Percentiles rank a stretch among this genome's conserved stretches.
These are phyloP conservation scores for Eulemur rubriventer DNA, from an alignment of 2,797 vertebrate species.

Conservation along the genomic window DNA sequence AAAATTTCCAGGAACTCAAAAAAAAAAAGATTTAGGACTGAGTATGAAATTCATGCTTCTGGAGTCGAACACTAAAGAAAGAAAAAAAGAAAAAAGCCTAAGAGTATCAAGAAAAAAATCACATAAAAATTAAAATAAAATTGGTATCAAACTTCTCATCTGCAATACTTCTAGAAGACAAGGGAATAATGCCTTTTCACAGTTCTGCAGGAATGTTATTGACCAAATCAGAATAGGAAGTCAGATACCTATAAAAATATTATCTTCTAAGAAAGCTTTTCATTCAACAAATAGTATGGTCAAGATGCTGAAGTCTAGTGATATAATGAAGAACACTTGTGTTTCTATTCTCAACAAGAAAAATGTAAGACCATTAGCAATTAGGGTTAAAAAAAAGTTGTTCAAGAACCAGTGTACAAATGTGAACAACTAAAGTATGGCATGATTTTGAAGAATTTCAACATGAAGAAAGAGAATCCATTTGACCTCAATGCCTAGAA, in stretches of 20 bases:
- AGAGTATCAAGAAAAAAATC: not conserved
- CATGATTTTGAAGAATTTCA: not conserved
- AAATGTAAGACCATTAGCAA: not conserved
- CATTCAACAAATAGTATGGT: not conserved
- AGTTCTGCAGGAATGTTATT: not conserved
- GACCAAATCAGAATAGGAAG: not conserved
- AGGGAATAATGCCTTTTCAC: not conserved
- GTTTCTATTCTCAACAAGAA: not conserved
- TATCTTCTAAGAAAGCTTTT: not conserved
- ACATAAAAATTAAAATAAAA: slow-evolving; percentile 31
- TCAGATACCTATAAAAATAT: not conserved
- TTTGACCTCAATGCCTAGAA: not conserved
- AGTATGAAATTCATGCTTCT: not conserved
- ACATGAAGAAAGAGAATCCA: not conserved
- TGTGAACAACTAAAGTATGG: not conserved
- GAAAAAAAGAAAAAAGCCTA: not conserved
- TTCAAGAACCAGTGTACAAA: not conserved
- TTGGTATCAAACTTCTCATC: not conserved
- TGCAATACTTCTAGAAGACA: not conserved
- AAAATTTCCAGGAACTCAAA: not conserved
- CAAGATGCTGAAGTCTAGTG: not conserved
- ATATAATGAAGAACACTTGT: not conserved
- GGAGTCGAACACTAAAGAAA: not conserved
- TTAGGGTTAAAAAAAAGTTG: not conserved
- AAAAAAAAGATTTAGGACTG: not conserved